Evolutionary conservation across 2,113 vertebrate genomes (phyloP), one percentile per base, ranked within the genome.

Genomic region (Mus pahari): DNA sequence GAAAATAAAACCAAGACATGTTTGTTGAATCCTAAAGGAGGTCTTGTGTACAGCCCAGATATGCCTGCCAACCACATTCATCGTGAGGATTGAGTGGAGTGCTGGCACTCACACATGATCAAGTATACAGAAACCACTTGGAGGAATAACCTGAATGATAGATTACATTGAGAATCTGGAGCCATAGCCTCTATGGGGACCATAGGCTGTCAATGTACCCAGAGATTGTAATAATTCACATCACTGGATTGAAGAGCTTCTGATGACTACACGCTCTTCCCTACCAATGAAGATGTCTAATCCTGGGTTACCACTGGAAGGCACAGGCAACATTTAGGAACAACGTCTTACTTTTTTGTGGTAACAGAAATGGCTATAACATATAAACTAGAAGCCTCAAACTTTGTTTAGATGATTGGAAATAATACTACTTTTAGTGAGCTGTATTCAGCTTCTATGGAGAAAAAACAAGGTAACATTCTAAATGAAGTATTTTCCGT

Each of bases 1-100:
- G 77, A 95, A 97, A 94, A 96, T 98, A 96, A 98, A 97, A 97
- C 75, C 39, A 36, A 58, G 84, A 90, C 60, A 95, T 78, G 74
- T 95, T 93, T 26, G 60, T 90, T 91, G 93, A 90, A 70, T 82
- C 4, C 24, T 58, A 94, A 77, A 79, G 88, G 66, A 89, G 71
- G 75, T 86, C 82, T 96, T 81, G 36, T 86, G 45, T 86, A 66
- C 58, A 94, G 83, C n/a, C 58, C 55, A 45, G 75, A 96, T 73
- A 97, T 89, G 77, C 60, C 71, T 68, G 93, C 86, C 19, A 91
- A 93, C n/a, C 68, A 92, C 71, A 91, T 64, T 73, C 26, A 42
- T 48, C 50, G 17, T 94, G 60, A 91, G 50, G 48, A 89, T 14
- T 62, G 84, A 96, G 39, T 55, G 1, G 58, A 96, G 36, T 48